Base-by-base conservation (phyloP, 2,888 invertebrate species). In the Erannis defoliaria region DNA sequence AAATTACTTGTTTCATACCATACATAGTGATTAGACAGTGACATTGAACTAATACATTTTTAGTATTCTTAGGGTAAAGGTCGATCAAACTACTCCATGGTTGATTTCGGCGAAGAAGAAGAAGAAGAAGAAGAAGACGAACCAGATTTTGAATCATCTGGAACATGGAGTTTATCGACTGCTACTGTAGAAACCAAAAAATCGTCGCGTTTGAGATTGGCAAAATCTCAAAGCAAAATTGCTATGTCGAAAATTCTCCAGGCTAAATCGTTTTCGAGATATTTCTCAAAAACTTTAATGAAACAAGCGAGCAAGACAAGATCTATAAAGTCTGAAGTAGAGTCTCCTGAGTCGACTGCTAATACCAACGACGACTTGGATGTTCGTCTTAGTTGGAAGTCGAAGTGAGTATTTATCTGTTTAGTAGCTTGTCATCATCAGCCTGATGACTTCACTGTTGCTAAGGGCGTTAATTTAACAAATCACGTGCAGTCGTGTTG, bases 291-390 rank as follows among this genome's bases (percentile, higher is more conserved):
- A 66, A 71, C 76, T 3, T 38, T 78, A 35, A 70, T 80, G 23
- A 78, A 51, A 64, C 75, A 0, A 49, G 43, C 8, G 64, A 71
- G 72, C 48, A 77, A 64, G 49, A 62, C 74, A 3, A 79, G 66
- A 55, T 69, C 61, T 10, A 18, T 66, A 2, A 74, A 56, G 38
- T 75, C 74, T 35, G 64, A 59, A 8, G 2, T 49, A 4, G 8
- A 51, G 10, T 37, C 66, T 2, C 10, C 21, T 5, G 75, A 73
- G 0, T 73, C 76, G 26, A 26, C 66, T 5, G 68, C 80, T 4
- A 8, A 21, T 4, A 70, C 79, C 4, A 21, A 58, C 1, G 91
- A 91, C 66, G 91, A 91, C 62, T 43, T 91, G 42, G 65, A 73
- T 51, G 90, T 91, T 1, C 79, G 80, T 55, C 66, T 5, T 71